Evolutionary conservation across 2,797 vertebrate species (phyloP), one percentile per base, ranked within the genome.

Genomic region (Potorous gilbertii): DNA sequence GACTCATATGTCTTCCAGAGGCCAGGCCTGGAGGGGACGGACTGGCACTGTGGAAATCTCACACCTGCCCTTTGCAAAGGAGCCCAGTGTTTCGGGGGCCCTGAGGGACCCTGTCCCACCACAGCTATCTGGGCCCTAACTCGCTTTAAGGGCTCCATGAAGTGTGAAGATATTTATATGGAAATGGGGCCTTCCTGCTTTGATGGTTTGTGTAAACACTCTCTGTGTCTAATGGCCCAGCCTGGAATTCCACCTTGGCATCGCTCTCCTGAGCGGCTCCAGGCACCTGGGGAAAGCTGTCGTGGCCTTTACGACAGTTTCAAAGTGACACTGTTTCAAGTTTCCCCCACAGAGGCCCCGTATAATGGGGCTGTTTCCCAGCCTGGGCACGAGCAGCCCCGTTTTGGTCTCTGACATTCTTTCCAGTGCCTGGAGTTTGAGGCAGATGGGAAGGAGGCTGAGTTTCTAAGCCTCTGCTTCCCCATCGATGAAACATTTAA

Each of bases 231-330:
- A 50, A 3, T 13, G 92, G 62, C 9, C 9, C 31, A 6, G 62
- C 62, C 59, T 74, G 90, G 11, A 40, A 1, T 18, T 46, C 87
- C 90, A 74, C 94, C 59, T 90, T 91, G 95, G 92, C 90, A 10
- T n/a, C 0, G 0, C 50, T n/a, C 2, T 91, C 54, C 95, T 56
- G 62, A 90, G 89, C 24, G 0, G 0, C 92, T 94, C 0, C 0
- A n/a, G 90, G 81, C 92, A 24, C 54, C 90, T 54, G 52, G 90
- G 90, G 52, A 54, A 54, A 34, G 50, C 54, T 2, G 52, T 31
- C 52, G 6, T 16, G 50, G 31, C 54, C 62, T 90, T 90, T 54
- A 54, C 40, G 16, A 54, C 12, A 13, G 52, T 54, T 90, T 31
- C 31, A 1, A 31, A 40, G 90, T 9, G 54, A 90, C 52, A 52